Evolutionary conservation across 2,113 vertebrate genomes (phyloP).

Genomic region (Hemiscyllium ocellatum): DNA sequence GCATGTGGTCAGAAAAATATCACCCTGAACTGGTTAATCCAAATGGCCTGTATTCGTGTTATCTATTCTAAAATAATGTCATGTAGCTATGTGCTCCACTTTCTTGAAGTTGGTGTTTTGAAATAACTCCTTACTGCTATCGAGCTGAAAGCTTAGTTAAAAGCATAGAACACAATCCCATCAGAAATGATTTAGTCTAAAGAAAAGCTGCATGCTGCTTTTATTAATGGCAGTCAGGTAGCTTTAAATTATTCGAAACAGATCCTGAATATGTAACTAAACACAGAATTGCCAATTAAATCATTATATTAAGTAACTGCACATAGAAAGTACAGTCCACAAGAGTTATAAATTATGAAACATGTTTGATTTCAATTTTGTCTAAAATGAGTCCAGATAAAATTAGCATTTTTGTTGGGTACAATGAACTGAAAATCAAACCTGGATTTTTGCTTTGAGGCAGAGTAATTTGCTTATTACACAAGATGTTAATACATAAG

Average conservation of each 20-base stretch:
- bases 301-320: background rate
- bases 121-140: background rate
- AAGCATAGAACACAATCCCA: background rate
- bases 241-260: background rate
- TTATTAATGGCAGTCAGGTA: background rate
- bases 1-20: background rate
- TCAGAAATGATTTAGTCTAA: background rate
- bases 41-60: background rate
- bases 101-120: background rate
- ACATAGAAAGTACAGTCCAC: background rate
- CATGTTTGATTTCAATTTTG: too few species aligned
- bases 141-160: background rate
- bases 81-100: background rate
- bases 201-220: background rate
- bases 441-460: background rate
- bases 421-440: background rate
- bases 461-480: background rate
- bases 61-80: background rate
- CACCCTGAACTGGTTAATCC: background rate
- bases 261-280: background rate
- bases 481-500: background rate
- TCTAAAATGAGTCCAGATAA: background rate
- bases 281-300: background rate
- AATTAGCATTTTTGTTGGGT: background rate
- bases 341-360: too few species aligned